Base-by-base conservation (phyloP, 2,888 invertebrate genomes). In the Metellina segmentata region DNA sequence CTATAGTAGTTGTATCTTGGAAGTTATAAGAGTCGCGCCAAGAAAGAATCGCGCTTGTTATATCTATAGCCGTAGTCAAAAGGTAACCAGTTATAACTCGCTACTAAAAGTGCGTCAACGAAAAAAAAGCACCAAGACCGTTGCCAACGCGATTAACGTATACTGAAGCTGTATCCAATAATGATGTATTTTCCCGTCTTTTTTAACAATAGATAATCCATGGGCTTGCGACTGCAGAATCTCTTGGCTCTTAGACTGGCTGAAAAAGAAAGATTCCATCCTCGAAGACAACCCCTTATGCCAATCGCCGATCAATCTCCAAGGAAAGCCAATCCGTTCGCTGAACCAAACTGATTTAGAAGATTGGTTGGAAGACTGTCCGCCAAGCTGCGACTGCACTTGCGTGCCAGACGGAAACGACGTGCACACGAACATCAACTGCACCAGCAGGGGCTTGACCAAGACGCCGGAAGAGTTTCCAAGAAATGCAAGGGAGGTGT, bases 201-300 rank as follows among this genome's bases (percentile, higher is more conserved):
- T 5, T 49, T 79, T 75, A 53, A 19, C 16, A 16, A 0, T 69
- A 87, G 87, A 52, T 6, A 87, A 87, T 34, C 72, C 79, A 34
- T 79, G 71, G 48, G 20, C 71, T 9, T 87, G 87, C n/a, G 87
- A 87, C 48, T 87, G 87, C 11, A 51, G 72, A n/a, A 13, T 87
- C 5, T 71, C 71, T 9, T 87, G 87, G 87, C 20, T 87, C 6
- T 52, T 87, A 13, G 79, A 87, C 0, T 53, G 87, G 87, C 7
- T 79, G 0, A 87, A 72, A 34, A 16, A 19, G 0, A 78, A 78
- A 16, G 51, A 48, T 7, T 52, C 78, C 19, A 11, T 2, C 8
- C n/a, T 87, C 16, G 71, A 87, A 79, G 87, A 87, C 16, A 34
- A 87, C 6, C 87, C 87, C 1, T 34, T 20, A 0, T 87, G 87